Percentiles rank a stretch among this genome's conserved stretches.
Conservation (phyloP, 1,140 invertebrate species). For the Tetraneura akinire region DNA sequence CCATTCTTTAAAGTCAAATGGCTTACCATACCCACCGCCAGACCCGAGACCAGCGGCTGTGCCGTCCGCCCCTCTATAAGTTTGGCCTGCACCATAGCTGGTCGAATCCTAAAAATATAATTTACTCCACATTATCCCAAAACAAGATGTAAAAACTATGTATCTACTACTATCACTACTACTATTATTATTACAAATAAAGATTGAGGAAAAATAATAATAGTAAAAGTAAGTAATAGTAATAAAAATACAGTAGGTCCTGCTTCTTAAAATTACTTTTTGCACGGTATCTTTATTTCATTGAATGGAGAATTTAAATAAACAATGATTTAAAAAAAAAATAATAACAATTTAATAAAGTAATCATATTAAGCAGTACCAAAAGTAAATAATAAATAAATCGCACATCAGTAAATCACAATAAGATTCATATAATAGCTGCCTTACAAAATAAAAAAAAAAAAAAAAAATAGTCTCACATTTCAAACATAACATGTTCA, state of each 20-base stretch:
- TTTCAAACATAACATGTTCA: no score
- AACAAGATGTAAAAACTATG: slow-evolving; percentile 20
- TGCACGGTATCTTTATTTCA: neutral
- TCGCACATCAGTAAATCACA: no score
- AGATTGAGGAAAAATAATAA: neutral
- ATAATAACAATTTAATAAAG: neutral
- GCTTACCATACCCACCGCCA: slow-evolving; percentile 66
- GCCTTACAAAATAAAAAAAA: no score
- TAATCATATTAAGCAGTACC: neutral
- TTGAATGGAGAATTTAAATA: neutral
- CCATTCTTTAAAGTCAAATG: slow-evolving; percentile 67
- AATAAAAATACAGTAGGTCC: neutral
- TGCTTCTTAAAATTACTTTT: slow-evolving; percentile 14
- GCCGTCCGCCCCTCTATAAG: slow-evolving; percentile 60
- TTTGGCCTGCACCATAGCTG: slow-evolving; percentile 59
- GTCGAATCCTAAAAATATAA: slow-evolving; percentile 57
- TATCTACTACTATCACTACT: slow-evolving; percentile 1
- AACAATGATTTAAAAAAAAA: neutral
- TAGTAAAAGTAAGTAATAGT: neutral
- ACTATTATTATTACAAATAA: slow-evolving; percentile 7
- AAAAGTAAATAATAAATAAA: no score
- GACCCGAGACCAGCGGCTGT: slow-evolving; percentile 62
- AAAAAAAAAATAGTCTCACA: no score
- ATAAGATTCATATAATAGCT: no score
- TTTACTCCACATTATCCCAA: slow-evolving; percentile 48